Evolutionary conservation across 2,888 invertebrate species (phyloP), one percentile per base, ranked within the genome.

Genomic region (Caenorhabditis sp.): DNA sequence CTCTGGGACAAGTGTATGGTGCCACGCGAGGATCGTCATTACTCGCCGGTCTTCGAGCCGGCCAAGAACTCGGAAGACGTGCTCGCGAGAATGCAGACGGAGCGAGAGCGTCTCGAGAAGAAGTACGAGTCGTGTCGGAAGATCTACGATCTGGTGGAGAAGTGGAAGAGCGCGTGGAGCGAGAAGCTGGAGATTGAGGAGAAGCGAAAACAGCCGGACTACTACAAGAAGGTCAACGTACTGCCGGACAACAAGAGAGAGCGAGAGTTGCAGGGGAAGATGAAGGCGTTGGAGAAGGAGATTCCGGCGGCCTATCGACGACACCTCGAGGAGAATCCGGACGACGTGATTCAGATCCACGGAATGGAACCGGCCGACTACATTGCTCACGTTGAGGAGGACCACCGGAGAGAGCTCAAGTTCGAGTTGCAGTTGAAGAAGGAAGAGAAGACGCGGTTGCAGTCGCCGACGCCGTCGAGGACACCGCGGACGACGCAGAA

Each of bases 181-280:
- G 82, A 82, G 51, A 82, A 79, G 35, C 28, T 82, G 47, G 77
- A 41, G 2, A 82, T 82, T 24, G 82, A 82, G 16, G 68, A 79
- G 51, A 73, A 64, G 35, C 59, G 82, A 16, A 73, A 58, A 10
- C 68, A 69, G 56, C 77, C 82, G 38, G 74, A 82, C 8, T 82
- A 82, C 51, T 82, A 82, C 28, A 82, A 82, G 22, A 82, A 77
- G 31, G 51, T 44, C 14, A 73, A 82, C 22, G 77, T 77, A 26
- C 31, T 82, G 19, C 82, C 82, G 35, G 82, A 82, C 47, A 77
- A 77, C 38, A 77, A 74, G 49, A 61, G 82, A 69, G 82, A 82
- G 54, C 28, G 77, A 56, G 82, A 82, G 19, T 56, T 82, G 49
- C 24, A 58, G 0, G 26, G 24, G 5, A 51, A 54, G 28, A 77